Percentiles rank a stretch among this genome's conserved stretches.
Evolutionary conservation across 2,888 invertebrate genomes (phyloP).

Genomic region (Chelonus formosanus): DNA sequence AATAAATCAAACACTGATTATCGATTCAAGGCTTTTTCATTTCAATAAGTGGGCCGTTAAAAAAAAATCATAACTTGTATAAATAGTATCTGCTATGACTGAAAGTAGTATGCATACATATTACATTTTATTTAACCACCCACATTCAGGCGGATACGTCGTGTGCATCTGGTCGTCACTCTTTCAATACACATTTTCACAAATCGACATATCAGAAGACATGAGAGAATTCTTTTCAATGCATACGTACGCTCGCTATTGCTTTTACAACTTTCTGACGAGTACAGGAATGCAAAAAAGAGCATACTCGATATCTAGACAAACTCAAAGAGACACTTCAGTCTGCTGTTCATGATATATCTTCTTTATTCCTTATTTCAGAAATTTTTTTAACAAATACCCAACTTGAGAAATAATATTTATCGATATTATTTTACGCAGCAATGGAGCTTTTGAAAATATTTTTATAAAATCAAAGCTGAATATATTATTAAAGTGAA

Average conservation of each 20-base stretch:
- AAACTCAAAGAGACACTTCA: slow-evolving; percentile 26
- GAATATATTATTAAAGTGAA: neutral
- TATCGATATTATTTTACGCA: slow-evolving; percentile 2
- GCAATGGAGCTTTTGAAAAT: neutral
- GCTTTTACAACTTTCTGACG: slow-evolving; percentile 36
- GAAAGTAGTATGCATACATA: neutral
- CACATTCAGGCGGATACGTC: neutral
- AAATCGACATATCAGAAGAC: slow-evolving; percentile 18
- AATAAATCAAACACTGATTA: no score
- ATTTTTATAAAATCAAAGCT: neutral
- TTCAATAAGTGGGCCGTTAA: no score
- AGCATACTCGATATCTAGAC: slow-evolving; percentile 20
- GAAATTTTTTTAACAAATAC: neutral
- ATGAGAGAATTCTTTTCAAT: slow-evolving; percentile 13
- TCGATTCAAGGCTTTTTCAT: no score
- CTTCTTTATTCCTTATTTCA: slow-evolving; percentile 15
- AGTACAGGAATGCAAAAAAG: slow-evolving; percentile 19
- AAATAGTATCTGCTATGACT: neutral
- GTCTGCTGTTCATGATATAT: slow-evolving; percentile 21
- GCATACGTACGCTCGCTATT: slow-evolving; percentile 8
- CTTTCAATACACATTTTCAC: slow-evolving; percentile 26
- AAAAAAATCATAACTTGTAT: no score
- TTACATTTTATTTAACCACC: slow-evolving; percentile 11
- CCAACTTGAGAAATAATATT: slow-evolving; percentile 1
- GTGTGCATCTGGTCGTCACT: slow-evolving; percentile 14